phyloP scores from a whole-genome alignment of 92 coral and sea anemone genomes.

The Hydrozoanthus gracilis region DNA sequence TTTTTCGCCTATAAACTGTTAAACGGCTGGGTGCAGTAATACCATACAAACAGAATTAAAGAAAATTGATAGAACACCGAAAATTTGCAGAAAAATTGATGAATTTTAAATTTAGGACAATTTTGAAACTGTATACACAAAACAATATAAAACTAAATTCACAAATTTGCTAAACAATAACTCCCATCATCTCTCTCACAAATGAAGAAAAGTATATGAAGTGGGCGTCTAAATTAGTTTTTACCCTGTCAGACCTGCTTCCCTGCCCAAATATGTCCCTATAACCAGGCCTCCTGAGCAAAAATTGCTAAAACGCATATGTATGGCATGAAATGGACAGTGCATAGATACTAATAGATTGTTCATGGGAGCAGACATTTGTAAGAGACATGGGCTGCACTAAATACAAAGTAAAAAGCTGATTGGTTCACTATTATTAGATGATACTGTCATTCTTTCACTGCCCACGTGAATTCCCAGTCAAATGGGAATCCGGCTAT shows the following conservation, averaged over 20 bases:
- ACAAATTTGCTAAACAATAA: background rate
- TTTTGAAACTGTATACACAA: background rate
- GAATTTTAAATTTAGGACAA: background rate
- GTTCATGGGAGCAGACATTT: background rate
- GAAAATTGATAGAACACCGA: background rate
- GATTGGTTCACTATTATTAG: background rate
- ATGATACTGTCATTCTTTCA: background rate
- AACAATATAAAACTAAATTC: background rate
- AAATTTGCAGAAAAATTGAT: no score
- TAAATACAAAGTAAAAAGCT: background rate
- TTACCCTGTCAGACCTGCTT: background rate
- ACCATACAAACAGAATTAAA: background rate
- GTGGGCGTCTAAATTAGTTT: background rate
- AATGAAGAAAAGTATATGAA: background rate
- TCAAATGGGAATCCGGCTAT: background rate
- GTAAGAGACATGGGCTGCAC: background rate
- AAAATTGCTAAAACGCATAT: background rate
- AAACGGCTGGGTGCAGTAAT: background rate
- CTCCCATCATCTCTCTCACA: background rate
- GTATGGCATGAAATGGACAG: background rate
- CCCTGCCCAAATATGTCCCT: background rate
- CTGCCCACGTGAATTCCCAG: background rate
- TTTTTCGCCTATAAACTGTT: background rate
- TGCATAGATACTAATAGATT: background rate
- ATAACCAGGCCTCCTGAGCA: background rate